A percentile compares a stretch with the other conserved stretches of the same genome.
These are phyloP conservation scores for Epinephelus cyanopodus DNA, from an alignment of 2,113 vertebrate genomes.

Conservation along the genomic window DNA sequence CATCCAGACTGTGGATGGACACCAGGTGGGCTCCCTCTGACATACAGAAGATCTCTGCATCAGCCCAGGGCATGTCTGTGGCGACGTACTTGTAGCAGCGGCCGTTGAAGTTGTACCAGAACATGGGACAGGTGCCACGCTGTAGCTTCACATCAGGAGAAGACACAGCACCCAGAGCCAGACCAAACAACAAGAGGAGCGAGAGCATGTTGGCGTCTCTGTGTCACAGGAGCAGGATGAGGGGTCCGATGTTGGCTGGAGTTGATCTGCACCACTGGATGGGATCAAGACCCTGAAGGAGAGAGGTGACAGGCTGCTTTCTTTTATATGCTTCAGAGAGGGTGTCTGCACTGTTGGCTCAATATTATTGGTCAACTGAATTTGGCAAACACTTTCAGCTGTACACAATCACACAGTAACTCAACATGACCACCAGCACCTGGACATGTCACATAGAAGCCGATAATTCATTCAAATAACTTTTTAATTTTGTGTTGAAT, in stretches of 20 bases:
- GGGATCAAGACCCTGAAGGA: background rate
- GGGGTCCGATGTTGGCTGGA: background rate
- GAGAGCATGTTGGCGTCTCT: slow-evolving; percentile 30
- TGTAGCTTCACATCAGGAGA: background rate
- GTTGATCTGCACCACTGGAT: background rate
- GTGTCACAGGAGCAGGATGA: background rate
- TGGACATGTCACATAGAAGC: background rate
- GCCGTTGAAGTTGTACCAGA: too few relatives aligned
- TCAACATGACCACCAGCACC: background rate
- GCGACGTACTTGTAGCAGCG: too few relatives aligned
- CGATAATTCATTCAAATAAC: background rate
- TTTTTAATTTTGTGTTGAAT: background rate
- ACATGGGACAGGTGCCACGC: slow-evolving; percentile 16
- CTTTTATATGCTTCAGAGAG: background rate
- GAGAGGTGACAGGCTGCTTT: background rate
- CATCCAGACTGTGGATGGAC: slow-evolving; percentile 35
- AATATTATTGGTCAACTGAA: background rate
- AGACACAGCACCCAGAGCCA: slow-evolving; percentile 35
- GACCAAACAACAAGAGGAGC: slow-evolving; percentile 8
- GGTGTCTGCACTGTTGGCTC: background rate
- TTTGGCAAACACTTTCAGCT: background rate
- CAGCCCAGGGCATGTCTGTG: too few relatives aligned
- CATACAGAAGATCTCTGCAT: background rate
- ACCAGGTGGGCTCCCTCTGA: slow-evolving; percentile 50
- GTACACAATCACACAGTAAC: background rate